Evolutionary conservation across 2,888 invertebrate species (phyloP), one percentile per base, ranked within the genome.

Genomic region (Caradrina clavipalpis): DNA sequence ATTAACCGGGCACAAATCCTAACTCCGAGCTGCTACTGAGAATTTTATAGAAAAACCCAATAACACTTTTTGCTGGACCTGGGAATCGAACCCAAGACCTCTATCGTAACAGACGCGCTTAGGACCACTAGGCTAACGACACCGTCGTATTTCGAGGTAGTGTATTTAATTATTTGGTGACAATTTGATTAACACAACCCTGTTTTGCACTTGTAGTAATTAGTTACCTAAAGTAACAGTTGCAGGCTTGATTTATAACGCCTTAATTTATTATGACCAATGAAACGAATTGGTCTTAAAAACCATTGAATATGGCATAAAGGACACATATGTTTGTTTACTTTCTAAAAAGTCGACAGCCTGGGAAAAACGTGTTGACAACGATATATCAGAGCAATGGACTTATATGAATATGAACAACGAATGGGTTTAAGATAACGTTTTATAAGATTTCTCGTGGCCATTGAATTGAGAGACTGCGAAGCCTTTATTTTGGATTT

Each of bases 311-410:
- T 13, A 26, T 68, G 11, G 35, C 31, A 59, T 66, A 68, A 60
- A 35, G 50, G 60, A 53, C 47, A 71, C 55, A 62, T 62, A 63
- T 47, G 57, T 66, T 67, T 63, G 47, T 51, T 69, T 50, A 75
- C 76, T 76, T 76, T 76, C 79, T 62, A 76, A 76, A 75, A 66
- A 31, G 50, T 54, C 1, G 79, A 59, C 74, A 58, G 74, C 74
- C 58, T 76, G 76, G 10, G 76, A 79, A 66, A 19, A 50, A 54
- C 8, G 15, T 21, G 11, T 47, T 39, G 13, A 35, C 42, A 74
- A 19, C 6, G n/a, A 45, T 55, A 55, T 55, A 35, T 50, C 19
- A 45, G 17, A 17, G 11, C 5, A 54, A n/a, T 45, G 5, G 17
- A 17, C 45, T 61, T 49, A 17, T 56, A 2, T 10, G 64, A 22